Percentiles rank a stretch among this genome's conserved stretches.
Evolutionary conservation across 2,797 vertebrate genomes (phyloP).

Genomic region (Hapalemur alaotrensis): DNA sequence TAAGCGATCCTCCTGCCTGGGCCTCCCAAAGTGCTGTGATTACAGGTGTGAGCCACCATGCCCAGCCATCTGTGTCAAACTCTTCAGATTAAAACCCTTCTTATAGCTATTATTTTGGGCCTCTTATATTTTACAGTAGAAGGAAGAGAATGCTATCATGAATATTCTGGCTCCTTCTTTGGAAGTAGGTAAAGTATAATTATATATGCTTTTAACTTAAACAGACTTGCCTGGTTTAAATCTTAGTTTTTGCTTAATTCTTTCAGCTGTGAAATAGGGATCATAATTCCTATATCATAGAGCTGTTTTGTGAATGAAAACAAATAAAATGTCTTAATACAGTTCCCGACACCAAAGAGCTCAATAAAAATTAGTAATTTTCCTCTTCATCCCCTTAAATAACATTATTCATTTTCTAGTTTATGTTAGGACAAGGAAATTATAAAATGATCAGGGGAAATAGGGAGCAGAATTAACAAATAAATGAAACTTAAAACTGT

Average conservation of each 20-base stretch:
- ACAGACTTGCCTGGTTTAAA: background rate
- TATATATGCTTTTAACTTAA: slow-evolving; percentile 39
- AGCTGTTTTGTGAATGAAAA: slow-evolving; percentile 31
- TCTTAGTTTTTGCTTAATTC: background rate
- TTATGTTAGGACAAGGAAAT: slow-evolving; percentile 2
- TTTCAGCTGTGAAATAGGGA: background rate
- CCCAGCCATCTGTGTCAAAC: background rate
- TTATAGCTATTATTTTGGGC: background rate
- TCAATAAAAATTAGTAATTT: background rate
- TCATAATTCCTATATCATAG: slow-evolving; percentile 2
- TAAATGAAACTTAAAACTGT: background rate
- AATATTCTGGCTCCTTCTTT: slow-evolving; percentile 2
- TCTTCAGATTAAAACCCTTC: slow-evolving; percentile 16
- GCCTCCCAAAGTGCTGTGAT: no score
- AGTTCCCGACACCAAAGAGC: background rate
- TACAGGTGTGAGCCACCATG: no score
- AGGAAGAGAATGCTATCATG: background rate
- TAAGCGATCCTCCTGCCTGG: no score
- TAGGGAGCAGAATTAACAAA: background rate
- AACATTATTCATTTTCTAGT: background rate
- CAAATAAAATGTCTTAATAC: background rate
- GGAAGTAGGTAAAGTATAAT: background rate
- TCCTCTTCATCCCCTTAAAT: background rate
- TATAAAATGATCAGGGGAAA: background rate
- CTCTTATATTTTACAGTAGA: background rate